Base-by-base conservation (phyloP, 2,888 invertebrate genomes). In the Synergus japonicus region DNA sequence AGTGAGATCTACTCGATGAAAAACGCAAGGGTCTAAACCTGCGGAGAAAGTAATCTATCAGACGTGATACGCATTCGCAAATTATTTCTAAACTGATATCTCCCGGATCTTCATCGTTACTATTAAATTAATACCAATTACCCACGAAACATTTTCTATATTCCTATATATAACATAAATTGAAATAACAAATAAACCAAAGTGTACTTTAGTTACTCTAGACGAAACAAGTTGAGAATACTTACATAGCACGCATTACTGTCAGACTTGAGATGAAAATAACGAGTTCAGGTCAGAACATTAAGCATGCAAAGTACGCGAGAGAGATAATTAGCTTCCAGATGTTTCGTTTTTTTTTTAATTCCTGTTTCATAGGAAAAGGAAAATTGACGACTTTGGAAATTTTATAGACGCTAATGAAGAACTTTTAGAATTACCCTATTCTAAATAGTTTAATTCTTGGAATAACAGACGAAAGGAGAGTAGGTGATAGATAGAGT, bases 1-100 rank as follows among this genome's bases (percentile, higher is more conserved):
- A 73, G 73, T 73, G 73, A 41, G 73, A 49, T 54, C 37, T 4
- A 37, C 49, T 73, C 73, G 29, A 73, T 73, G 49, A 37, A 73
- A 73, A 54, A 73, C 54, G 49, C n/a, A 22, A 43, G 65, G 65
- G 41, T 41, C 65, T 66, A 66, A 37, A 66, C n/a, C n/a, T 41
- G 15, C n/a, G 15, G 41, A 66, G 65, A 66, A 66, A 66, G 41
- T 37, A 66, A 66, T 66, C 65, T 15, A 41, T 66, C n/a, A 66
- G 43, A 66, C 37, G n/a, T 41, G 43, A n/a, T 41, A 41, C 41
- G 41, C 9, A 41, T 37, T 43, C 43, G 41, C 8, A 15, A 64
- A 64, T 41, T 15, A 41, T 64, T 64, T 64, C 15, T 15, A 64
- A 37, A 37, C 13, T n/a, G 54, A 54, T 54, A 54, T 64, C 12